phyloP scores from a whole-genome alignment of 2,888 invertebrate species.

The Crioceris asparagi region DNA sequence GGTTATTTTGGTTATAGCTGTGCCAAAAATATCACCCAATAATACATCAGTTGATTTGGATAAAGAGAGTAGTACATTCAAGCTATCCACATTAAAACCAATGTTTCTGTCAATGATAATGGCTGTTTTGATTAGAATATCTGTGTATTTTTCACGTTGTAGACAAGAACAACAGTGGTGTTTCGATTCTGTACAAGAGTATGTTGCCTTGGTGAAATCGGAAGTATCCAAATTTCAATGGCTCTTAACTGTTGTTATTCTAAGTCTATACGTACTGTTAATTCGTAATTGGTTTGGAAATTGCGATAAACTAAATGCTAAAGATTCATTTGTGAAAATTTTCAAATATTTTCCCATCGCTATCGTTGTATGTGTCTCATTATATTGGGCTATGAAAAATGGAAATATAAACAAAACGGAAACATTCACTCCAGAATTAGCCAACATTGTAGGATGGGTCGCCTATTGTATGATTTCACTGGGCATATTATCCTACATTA shows the following conservation, averaged over 20 bases:
- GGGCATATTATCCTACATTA: constrained; percentile 43
- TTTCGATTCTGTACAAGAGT: constrained; percentile 23
- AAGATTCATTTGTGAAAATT: constrained; percentile 49
- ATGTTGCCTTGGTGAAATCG: constrained; percentile 14
- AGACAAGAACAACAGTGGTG: constrained; percentile 80
- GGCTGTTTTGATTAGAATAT: constrained; percentile 48
- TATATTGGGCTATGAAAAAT: constrained; percentile 60
- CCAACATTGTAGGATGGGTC: constrained; percentile 58
- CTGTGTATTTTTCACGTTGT: constrained; percentile 69
- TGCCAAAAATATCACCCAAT: constrained; percentile 14
- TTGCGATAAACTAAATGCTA: constrained; percentile 65
- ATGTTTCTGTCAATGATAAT: constrained; percentile 41
- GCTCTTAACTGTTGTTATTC: constrained; percentile 46
- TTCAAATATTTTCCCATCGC: constrained; percentile 54
- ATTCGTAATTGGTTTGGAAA: constrained; percentile 55
- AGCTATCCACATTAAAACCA: constrained; percentile 37
- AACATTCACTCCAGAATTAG: constrained; percentile 24
- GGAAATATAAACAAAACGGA: constrained; percentile 24
- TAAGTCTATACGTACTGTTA: constrained; percentile 51
- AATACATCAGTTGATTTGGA: constrained; percentile 12
- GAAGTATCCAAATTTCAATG: constrained; percentile 41
- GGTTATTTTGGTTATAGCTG: constrained; percentile 34
- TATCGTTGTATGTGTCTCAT: constrained; percentile 54
- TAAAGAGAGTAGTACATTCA: constrained; percentile 14
- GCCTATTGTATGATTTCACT: constrained; percentile 53